Percentiles rank a stretch among this genome's conserved stretches.
Evolutionary conservation across 2,797 vertebrate genomes (phyloP).

Genomic region (Notoglanidium macrostoma): DNA sequence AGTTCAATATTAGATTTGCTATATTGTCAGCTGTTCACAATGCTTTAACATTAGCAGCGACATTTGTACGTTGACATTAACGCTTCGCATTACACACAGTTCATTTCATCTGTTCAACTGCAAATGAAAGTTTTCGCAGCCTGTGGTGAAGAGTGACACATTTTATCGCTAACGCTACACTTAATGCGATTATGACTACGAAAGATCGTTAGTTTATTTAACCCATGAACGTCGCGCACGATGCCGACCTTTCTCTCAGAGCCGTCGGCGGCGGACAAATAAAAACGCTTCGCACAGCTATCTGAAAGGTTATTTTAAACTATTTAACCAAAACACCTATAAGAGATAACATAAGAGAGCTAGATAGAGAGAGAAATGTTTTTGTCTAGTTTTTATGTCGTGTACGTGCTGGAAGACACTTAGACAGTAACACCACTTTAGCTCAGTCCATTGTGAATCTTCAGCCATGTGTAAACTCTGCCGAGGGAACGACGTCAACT

Average conservation of each 20-base stretch:
- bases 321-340: background rate
- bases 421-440: background rate
- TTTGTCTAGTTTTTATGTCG: background rate
- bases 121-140: background rate
- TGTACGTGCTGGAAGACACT: background rate
- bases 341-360: too few relatives aligned
- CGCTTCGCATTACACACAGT: background rate
- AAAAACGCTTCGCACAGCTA: too few relatives aligned
- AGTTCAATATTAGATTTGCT: background rate
- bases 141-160: background rate
- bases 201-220: background rate
- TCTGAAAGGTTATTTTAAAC: too few relatives aligned
- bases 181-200: background rate
- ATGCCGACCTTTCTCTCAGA: background rate
- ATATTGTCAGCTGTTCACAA: background rate
- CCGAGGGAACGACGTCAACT: background rate
- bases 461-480: background rate
- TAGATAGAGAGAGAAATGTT: background rate
- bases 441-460: background rate
- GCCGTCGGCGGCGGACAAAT: too few relatives aligned
- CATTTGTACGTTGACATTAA: background rate
- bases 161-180: background rate
- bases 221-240: background rate
- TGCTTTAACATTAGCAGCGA: background rate
- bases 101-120: background rate